Conservation (phyloP, 2,113 vertebrate species). For the Pteropus alecto region DNA sequence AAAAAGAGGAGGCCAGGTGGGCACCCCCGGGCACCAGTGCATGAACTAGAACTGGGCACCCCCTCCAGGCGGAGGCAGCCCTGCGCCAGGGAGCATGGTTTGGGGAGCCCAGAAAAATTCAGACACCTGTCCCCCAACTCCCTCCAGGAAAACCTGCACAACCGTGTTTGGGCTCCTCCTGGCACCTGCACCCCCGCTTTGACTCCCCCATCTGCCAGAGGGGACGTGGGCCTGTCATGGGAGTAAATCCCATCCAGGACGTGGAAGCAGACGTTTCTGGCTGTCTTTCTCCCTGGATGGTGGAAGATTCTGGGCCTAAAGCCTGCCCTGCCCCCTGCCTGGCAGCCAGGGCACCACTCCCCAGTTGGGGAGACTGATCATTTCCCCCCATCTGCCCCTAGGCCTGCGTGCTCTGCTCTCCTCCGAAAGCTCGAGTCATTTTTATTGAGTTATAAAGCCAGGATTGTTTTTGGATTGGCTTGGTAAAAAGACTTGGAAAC, state of each 20-base stretch:
- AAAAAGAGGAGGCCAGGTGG: background rate
- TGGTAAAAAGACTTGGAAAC: conserved; percentile 72
- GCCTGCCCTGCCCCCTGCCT: conserved; percentile 25
- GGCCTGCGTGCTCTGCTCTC: background rate
- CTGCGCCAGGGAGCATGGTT: accelerated
- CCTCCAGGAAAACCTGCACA: background rate
- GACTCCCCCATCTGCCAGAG: background rate
- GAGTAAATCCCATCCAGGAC: conserved; percentile 15
- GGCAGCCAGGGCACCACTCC: conserved; percentile 2
- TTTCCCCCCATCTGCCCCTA: conserved; percentile 51
- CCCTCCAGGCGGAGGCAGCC: background rate
- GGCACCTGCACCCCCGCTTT: background rate
- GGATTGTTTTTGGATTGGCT: conserved; percentile 68
- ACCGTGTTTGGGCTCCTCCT: background rate
- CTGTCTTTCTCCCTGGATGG: background rate
- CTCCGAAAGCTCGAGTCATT: conserved; percentile 69
- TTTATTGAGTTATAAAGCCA: conserved; percentile 79
- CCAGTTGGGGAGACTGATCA: background rate
- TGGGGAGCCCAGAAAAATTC: too few relatives aligned
- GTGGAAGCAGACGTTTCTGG: background rate
- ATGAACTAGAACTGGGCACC: background rate
- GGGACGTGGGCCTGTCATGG: background rate
- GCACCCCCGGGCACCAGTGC: accelerated
- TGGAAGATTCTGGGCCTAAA: background rate
- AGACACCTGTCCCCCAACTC: accelerated